Evolutionary conservation across 2,113 vertebrate genomes (phyloP).

Genomic region (Macaca mulatta): DNA sequence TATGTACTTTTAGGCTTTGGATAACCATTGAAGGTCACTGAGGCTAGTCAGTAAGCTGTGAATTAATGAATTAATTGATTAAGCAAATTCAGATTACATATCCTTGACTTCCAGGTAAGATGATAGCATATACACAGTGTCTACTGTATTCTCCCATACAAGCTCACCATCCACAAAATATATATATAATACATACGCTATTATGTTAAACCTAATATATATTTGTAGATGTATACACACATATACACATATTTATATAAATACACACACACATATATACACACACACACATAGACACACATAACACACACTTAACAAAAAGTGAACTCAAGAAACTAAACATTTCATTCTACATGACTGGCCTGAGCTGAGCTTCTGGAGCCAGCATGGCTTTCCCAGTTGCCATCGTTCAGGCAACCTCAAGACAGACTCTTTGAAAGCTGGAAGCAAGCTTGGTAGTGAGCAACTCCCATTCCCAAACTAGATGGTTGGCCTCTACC

Average conservation of each 20-base stretch:
- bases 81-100: neutral
- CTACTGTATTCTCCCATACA: neutral
- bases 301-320: neutral
- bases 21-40: neutral
- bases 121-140: neutral
- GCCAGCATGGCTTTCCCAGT: neutral
- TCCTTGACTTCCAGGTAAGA: neutral
- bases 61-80: neutral
- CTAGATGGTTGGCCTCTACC: neutral
- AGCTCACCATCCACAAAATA: neutral
- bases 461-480: neutral
- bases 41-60: too few relatives aligned
- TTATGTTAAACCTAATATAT: neutral
- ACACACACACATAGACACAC: neutral
- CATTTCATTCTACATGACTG: neutral
- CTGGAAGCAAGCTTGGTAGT: neutral
- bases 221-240: too few relatives aligned
- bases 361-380: neutral
- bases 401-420: neutral
- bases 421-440: neutral
- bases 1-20: neutral
- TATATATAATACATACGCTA: neutral
- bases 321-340: neutral
- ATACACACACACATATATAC: neutral
- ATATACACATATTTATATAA: neutral